Conservation (phyloP, 2,113 vertebrate genomes). For the Menidia beryllina region DNA sequence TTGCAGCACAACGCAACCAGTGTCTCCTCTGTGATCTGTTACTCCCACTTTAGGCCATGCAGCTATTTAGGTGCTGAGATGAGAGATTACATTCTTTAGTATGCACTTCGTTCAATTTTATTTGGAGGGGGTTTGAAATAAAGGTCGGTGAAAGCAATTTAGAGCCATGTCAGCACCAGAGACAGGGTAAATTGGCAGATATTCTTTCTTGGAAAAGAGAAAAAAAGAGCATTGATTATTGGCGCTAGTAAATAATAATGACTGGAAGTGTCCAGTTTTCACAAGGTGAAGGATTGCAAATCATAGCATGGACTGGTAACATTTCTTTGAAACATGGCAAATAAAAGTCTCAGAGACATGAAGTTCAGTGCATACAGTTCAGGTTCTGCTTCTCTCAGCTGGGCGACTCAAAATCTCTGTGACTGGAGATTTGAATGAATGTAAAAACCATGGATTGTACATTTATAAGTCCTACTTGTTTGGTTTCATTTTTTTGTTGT, state of each 20-base stretch:
- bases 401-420: conserved; percentile 54
- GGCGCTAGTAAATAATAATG: conserved; percentile 53
- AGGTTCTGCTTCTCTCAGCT: conserved; percentile 64
- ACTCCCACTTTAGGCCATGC: conserved; percentile 48
- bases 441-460: conserved; percentile 74
- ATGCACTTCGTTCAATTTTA: conserved; percentile 20
- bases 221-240: conserved; percentile 1
- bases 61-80: conserved; percentile 29
- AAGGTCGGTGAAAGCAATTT: conserved; percentile 39
- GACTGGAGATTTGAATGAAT: conserved; percentile 75
- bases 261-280: conserved; percentile 29
- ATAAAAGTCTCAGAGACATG: conserved; percentile 15
- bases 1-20: conserved; percentile 51
- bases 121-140: conserved; percentile 4
- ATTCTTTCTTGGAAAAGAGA: conserved; percentile 21
- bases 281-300: conserved; percentile 39
- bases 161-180: conserved; percentile 57
- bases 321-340: conserved; percentile 31
- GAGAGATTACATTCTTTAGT: conserved; percentile 1
- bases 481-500: conserved; percentile 70
- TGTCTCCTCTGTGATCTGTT: conserved; percentile 43
- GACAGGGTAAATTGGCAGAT: conserved; percentile 10
- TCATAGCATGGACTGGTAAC: conserved; percentile 17
- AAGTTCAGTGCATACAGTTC: conserved; percentile 57
- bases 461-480: conserved; percentile 69